Evolutionary conservation across 1,140 invertebrate genomes (phyloP).

Genomic region (Capitella teleta): DNA sequence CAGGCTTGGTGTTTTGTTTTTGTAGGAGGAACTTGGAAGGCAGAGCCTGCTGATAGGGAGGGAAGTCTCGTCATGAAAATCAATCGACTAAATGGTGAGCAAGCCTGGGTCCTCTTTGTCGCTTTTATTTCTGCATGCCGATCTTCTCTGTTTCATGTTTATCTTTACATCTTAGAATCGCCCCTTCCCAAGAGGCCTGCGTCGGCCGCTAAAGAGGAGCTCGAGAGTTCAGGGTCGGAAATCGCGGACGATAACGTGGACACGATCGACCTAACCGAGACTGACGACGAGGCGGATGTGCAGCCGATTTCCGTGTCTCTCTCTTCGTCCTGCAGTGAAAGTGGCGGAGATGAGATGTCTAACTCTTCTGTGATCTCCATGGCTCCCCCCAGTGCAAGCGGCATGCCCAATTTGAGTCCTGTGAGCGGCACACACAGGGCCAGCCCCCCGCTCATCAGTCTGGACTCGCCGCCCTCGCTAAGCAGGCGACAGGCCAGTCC

Average conservation of each 20-base stretch:
- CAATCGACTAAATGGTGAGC: neutral
- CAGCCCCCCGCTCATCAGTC: conserved; percentile 5
- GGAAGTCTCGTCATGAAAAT: neutral
- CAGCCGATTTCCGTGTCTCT: neutral
- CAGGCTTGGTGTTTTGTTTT: neutral
- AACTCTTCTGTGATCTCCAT: neutral
- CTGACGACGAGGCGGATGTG: conserved; percentile 8
- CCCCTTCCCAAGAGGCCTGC: too few relatives aligned
- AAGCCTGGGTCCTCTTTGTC: too few relatives aligned
- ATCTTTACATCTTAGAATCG: too few relatives aligned
- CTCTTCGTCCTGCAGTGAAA: neutral
- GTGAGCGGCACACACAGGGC: neutral
- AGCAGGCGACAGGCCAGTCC: neutral
- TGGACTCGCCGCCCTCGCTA: conserved; percentile 10
- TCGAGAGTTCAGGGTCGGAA: too few relatives aligned
- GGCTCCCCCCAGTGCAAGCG: neutral
- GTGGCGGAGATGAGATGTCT: too few relatives aligned
- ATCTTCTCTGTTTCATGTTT: too few relatives aligned
- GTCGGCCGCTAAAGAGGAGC: too few relatives aligned
- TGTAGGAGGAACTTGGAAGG: conserved; percentile 1
- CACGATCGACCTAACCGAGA: conserved; percentile 9
- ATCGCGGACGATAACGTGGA: neutral
- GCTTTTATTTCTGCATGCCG: too few relatives aligned
- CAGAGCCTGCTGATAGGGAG: neutral
- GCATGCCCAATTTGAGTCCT: neutral